These are phyloP conservation scores for Lithophane leautieri DNA, from an alignment of 2,888 invertebrate species.

Conservation along the genomic window DNA sequence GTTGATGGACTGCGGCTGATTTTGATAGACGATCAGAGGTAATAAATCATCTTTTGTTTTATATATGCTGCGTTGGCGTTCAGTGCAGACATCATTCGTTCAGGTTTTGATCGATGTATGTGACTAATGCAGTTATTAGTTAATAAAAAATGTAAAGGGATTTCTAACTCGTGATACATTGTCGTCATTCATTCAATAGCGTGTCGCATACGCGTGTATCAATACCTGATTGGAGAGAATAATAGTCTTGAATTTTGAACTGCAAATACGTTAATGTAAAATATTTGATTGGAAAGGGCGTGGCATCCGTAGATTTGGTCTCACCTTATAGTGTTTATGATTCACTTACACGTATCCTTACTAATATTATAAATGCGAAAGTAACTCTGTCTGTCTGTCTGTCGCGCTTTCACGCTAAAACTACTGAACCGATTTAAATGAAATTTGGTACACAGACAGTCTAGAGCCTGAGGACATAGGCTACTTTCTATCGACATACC, in stretches of 20 bases:
- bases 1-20: slow-evolving; percentile 29
- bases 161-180: slow-evolving; percentile 37
- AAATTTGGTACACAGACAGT: no score
- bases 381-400: no score
- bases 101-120: slow-evolving; percentile 68
- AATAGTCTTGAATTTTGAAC: neutral
- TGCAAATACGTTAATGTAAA: no score
- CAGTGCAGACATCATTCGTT: slow-evolving; percentile 57
- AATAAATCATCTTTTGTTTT: slow-evolving; percentile 78
- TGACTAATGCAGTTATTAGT: slow-evolving; percentile 47
- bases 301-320: no score
- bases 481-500: no score
- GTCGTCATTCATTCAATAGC: neutral
- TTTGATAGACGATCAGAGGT: slow-evolving; percentile 31
- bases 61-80: slow-evolving; percentile 43
- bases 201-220: neutral
- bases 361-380: no score
- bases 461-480: no score
- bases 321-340: neutral
- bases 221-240: neutral
- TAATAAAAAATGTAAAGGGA: slow-evolving; percentile 18
- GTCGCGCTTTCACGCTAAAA: no score
- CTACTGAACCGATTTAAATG: no score
- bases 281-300: neutral
- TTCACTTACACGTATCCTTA: neutral